Evolutionary conservation across 2,113 vertebrate species (phyloP).

Genomic region (Esox niger): DNA sequence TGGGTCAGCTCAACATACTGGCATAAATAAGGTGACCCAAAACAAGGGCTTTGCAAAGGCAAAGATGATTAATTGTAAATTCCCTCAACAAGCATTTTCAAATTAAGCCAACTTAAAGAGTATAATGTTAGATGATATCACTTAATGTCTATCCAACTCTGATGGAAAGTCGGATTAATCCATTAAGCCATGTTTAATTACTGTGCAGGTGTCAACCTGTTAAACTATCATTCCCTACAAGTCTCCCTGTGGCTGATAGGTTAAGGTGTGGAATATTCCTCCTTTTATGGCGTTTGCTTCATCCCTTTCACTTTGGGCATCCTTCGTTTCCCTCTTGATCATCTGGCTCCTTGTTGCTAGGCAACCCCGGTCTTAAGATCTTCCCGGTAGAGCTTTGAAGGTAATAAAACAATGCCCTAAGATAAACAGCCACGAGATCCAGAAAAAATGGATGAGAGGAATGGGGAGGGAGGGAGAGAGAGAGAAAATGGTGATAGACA

Average conservation of each 20-base stretch:
- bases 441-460: conserved; percentile 51
- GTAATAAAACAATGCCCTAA: conserved; percentile 81
- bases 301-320: conserved; percentile 7
- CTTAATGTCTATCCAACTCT: too few species aligned
- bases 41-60: too few species aligned
- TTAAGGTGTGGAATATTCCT: conserved; percentile 46
- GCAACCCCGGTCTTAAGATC: conserved; percentile 74
- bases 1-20: too few species aligned
- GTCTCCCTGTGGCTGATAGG: conserved; percentile 36
- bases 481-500: conserved; percentile 3
- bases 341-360: conserved; percentile 73
- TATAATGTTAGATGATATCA: too few species aligned
- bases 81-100: too few species aligned
- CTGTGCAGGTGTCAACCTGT: too few species aligned
- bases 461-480: conserved; percentile 8
- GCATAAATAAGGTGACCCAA: too few species aligned
- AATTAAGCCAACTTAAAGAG: too few species aligned
- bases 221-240: conserved; percentile 31
- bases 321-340: conserved; percentile 52
- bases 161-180: too few species aligned
- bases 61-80: too few species aligned
- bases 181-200: too few species aligned
- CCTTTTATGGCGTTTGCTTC: not conserved
- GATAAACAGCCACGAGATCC: conserved; percentile 72
- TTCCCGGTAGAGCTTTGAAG: conserved; percentile 73